Base-by-base conservation (phyloP, 92 coral and sea anemone genomes). In the Porites evermanni region DNA sequence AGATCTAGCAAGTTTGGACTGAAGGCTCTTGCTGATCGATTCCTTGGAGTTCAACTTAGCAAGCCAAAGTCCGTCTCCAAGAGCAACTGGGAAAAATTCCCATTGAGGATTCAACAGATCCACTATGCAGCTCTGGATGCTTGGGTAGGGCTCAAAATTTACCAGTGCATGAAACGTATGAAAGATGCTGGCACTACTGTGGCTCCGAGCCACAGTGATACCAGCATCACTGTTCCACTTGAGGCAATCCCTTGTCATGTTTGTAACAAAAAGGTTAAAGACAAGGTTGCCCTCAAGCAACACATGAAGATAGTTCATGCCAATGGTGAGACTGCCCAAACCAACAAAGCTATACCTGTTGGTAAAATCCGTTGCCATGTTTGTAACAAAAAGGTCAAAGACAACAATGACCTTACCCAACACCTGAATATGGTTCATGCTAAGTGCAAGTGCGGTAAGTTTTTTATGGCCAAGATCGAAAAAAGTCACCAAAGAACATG, bases 1-100 rank as follows among this genome's bases (percentile, higher is more conserved):
- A 56, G 19, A 61, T 64, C 72, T 18, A 82, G 81, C 9, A 87
- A 84, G 20, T 70, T 81, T 47, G 93, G 94, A 20, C 78, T 93
- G 81, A 88, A 91, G 60, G 72, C 88, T 6, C 90, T 93, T 84
- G 80, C 94, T 8, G 50, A 60, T 56, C 64, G 61, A 69, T 24
- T 93, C 61, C 89, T 93, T 44, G 88, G 82, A 12, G 54, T 91
- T 10, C 81, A 91, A 4, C 47, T 91, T 54, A 78, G 44, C 53
- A 93, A 93, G 83, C 91, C 92, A 60, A 93, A 88, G 65, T 44
- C 38, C 1, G 87, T 93, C 19, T 53, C 87, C 64, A 77, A 75
- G 89, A 93, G 96, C 75, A 91, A 93, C 83, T 93, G 96, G 96
- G 96, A 93, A 83, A 74, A 53, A 6, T 81, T 72, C n/a, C 96